phyloP scores from a whole-genome alignment of 2,113 vertebrate genomes.

The crab-eating macaque (Macaca fascicularis) region DNA sequence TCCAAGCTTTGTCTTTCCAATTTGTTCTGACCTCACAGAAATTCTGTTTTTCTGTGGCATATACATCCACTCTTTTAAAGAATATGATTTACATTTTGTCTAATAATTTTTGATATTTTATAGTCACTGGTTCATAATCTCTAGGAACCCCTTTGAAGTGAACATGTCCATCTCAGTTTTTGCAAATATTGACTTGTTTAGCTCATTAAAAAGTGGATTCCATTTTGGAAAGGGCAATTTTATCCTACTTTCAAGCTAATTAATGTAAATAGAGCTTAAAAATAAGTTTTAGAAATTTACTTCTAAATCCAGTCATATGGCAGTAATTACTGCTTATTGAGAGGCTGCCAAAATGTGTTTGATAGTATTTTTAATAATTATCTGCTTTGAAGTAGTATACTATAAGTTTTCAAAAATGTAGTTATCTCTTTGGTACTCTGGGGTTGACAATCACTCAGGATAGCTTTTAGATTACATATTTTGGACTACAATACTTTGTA shows the following conservation, averaged over 20 bases:
- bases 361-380: neutral
- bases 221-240: neutral
- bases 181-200: neutral
- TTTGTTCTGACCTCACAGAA: neutral
- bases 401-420: neutral
- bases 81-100: neutral
- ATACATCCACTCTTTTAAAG: neutral
- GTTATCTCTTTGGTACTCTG: neutral
- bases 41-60: neutral
- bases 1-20: neutral
- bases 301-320: neutral
- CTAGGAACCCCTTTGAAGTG: neutral
- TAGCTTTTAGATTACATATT: neutral
- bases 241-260: neutral
- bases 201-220: neutral
- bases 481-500: neutral
- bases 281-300: neutral
- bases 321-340: neutral
- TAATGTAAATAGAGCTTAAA: neutral
- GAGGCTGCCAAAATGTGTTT: neutral
- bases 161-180: neutral
- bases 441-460: neutral
- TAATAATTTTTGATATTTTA: neutral
- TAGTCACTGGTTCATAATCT: neutral
- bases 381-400: neutral